Percentiles rank a stretch among this genome's conserved stretches.
Evolutionary conservation across 2,113 vertebrate genomes (phyloP).

Genomic region (Carollia perspicillata): DNA sequence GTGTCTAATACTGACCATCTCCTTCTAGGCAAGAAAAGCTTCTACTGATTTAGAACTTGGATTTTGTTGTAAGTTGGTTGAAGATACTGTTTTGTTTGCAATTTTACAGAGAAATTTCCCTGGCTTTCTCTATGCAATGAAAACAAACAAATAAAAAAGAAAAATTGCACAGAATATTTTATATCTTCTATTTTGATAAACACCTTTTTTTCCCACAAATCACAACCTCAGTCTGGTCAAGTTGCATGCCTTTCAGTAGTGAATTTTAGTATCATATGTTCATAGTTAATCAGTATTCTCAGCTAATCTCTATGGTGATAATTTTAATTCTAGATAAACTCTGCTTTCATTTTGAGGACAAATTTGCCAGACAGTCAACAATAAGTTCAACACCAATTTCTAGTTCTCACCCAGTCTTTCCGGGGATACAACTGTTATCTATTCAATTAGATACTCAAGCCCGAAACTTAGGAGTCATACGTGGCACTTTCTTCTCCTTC

Average conservation of each 20-base stretch:
- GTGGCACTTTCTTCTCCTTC: background rate
- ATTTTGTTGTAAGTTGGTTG: background rate
- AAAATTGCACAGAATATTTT: background rate
- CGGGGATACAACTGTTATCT: background rate
- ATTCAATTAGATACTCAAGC: background rate
- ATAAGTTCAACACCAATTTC: background rate
- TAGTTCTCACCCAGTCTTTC: background rate
- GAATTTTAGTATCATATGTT: background rate
- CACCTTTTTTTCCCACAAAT: background rate
- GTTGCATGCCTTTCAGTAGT: background rate
- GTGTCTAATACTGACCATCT: background rate
- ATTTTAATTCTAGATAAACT: background rate
- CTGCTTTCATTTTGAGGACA: background rate
- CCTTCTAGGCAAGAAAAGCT: background rate
- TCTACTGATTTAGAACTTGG: background rate
- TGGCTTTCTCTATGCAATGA: background rate
- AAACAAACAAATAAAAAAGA: background rate
- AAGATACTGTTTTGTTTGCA: background rate
- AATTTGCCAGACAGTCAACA: background rate
- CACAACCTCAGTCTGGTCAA: background rate
- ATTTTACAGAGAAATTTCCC: background rate
- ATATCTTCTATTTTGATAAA: background rate
- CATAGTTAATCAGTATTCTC: background rate
- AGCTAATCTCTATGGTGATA: background rate
- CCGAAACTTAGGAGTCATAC: background rate